Percentiles rank a stretch among this genome's conserved stretches.
Evolutionary conservation across 2,113 vertebrate species (phyloP).

Genomic region (Chloropsis hardwickii): DNA sequence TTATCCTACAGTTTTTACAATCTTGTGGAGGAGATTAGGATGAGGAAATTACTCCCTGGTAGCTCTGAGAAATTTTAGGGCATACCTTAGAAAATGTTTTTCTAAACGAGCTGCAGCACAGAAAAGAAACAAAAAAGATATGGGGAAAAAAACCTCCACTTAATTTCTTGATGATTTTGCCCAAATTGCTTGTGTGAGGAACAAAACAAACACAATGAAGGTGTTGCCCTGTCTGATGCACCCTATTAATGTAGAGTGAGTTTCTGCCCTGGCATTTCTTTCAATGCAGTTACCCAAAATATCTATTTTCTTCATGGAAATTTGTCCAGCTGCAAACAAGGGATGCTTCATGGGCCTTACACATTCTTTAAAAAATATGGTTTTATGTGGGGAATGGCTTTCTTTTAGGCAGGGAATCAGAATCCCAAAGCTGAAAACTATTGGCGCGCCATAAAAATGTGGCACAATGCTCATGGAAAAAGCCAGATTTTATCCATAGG

Average conservation of each 20-base stretch:
- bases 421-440: background rate
- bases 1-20: slow-evolving; percentile 73
- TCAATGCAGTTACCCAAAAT: background rate
- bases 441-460: rapidly evolving
- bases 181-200: background rate
- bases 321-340: background rate
- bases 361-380: background rate
- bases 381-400: background rate
- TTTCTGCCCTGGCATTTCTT: background rate
- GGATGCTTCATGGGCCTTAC: too few species aligned
- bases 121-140: background rate
- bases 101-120: background rate
- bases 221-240: background rate
- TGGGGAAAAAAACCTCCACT: rapidly evolving
- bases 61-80: slow-evolving; percentile 67
- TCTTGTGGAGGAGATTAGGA: slow-evolving; percentile 72
- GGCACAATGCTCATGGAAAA: background rate
- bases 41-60: slow-evolving; percentile 54
- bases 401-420: background rate
- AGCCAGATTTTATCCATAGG: background rate
- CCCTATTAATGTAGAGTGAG: background rate
- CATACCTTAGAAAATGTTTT: slow-evolving; percentile 39
- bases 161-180: background rate
- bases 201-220: background rate
- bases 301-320: background rate